Conservation (phyloP, 92 coral and sea anemone species). For the Porites rus region DNA sequence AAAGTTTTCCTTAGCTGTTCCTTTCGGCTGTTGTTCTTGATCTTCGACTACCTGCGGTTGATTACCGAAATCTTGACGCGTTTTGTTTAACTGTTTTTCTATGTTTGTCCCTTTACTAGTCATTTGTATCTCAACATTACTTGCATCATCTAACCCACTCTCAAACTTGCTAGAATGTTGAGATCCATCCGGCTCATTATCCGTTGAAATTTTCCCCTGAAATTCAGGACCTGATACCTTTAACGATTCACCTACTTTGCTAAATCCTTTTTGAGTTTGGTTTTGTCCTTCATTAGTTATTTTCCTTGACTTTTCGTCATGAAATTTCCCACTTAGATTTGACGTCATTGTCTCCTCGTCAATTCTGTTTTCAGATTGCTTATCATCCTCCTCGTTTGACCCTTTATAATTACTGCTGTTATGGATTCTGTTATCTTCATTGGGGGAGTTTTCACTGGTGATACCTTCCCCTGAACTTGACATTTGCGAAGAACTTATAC, state of each 20-base stretch:
- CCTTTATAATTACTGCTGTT: background rate
- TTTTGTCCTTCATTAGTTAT: background rate
- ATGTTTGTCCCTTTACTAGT: no score
- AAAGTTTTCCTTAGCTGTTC: background rate
- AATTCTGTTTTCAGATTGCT: background rate
- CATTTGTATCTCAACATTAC: no score
- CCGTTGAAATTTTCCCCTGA: background rate
- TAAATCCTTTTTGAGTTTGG: background rate
- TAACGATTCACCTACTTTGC: background rate
- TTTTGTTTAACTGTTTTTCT: background rate
- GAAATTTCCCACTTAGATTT: background rate
- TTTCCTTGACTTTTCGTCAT: background rate
- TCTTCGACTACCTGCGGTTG: background rate
- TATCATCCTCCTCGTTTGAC: background rate
- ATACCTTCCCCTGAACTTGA: background rate
- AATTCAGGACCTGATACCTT: background rate
- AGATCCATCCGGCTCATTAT: background rate
- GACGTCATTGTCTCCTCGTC: background rate
- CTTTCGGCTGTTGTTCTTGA: background rate
- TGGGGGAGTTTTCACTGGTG: background rate
- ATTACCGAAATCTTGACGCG: background rate
- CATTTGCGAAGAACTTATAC: background rate
- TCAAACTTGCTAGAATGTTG: no score
- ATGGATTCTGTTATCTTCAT: background rate
- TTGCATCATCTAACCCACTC: no score